Evolutionary conservation across 2,888 invertebrate genomes (phyloP).

Genomic region (Apamea sordens): DNA sequence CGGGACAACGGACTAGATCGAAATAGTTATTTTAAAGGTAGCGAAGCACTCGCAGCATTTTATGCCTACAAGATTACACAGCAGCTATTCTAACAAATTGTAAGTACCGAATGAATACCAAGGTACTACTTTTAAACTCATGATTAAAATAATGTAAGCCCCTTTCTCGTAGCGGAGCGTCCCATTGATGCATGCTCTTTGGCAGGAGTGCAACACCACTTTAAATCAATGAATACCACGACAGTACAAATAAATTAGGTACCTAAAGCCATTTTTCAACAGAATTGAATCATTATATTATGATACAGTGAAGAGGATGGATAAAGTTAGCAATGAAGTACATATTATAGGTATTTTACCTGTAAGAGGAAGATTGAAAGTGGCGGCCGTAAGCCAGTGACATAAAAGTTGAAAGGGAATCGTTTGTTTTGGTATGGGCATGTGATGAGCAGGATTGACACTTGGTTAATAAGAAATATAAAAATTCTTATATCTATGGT

Average conservation of each 20-base stretch:
- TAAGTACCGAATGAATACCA: background rate
- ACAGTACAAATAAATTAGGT: background rate
- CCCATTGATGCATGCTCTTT: background rate
- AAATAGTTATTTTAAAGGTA: constrained; percentile 26
- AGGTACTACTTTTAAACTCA: background rate
- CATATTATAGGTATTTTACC: too few relatives aligned
- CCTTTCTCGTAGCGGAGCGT: background rate
- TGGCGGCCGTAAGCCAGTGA: too few relatives aligned
- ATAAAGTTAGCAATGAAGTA: too few relatives aligned
- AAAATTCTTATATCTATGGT: too few relatives aligned
- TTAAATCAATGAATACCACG: constrained; percentile 1
- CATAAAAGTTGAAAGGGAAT: too few relatives aligned
- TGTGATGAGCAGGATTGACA: too few relatives aligned
- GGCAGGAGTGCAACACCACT: background rate
- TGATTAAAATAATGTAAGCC: background rate
- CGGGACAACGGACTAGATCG: constrained; percentile 33
- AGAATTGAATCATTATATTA: too few relatives aligned
- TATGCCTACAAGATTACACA: background rate
- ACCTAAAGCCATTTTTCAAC: background rate
- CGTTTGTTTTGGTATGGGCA: too few relatives aligned
- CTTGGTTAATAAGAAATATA: too few relatives aligned
- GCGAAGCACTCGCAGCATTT: background rate
- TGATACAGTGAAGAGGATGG: too few relatives aligned
- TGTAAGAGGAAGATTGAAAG: too few relatives aligned
- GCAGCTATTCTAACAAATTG: background rate